Conservation (phyloP, 2,797 vertebrate genomes). For the Australoheros facetus region DNA sequence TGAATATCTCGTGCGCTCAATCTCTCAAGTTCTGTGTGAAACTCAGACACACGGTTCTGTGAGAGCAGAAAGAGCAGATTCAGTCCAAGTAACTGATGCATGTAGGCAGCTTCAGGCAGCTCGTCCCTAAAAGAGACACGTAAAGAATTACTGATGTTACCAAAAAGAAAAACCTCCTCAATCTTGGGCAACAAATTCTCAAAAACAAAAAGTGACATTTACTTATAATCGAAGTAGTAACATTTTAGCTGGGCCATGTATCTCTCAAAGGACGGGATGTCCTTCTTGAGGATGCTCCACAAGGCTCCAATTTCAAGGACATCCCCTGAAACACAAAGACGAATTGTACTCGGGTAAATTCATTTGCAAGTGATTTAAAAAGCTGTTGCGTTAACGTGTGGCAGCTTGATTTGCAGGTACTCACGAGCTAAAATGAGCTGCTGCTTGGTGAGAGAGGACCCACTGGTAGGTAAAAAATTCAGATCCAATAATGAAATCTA, state of each 20-base stretch:
- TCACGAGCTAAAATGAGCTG: constrained; percentile 94
- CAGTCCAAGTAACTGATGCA: constrained; percentile 93
- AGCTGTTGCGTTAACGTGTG: neutral
- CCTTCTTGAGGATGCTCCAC: constrained; percentile 95
- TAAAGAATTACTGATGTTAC: constrained; percentile 10
- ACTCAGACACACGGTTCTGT: constrained; percentile 96
- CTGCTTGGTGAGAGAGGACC: constrained; percentile 88
- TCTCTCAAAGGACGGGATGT: constrained; percentile 94
- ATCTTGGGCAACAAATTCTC: neutral
- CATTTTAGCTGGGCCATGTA: constrained; percentile 98
- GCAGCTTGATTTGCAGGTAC: constrained; percentile 57
- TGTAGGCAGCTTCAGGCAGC: constrained; percentile 90
- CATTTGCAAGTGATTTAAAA: neutral
- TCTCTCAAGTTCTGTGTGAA: constrained; percentile 94
- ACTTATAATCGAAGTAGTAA: constrained; percentile 99
- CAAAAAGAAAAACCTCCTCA: neutral
- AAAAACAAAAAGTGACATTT: constrained; percentile 56
- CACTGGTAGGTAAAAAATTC: constrained; percentile 92
- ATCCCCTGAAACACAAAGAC: constrained; percentile 82
- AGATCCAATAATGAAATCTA: constrained; percentile 92
- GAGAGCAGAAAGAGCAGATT: constrained; percentile 97
- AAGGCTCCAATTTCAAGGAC: constrained; percentile 94
- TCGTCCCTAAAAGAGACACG: constrained; percentile 82
- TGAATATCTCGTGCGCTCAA: constrained; percentile 91
- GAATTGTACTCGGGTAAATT: neutral